Conservation (phyloP, 1,140 invertebrate genomes). For the Fopius arisanus region DNA sequence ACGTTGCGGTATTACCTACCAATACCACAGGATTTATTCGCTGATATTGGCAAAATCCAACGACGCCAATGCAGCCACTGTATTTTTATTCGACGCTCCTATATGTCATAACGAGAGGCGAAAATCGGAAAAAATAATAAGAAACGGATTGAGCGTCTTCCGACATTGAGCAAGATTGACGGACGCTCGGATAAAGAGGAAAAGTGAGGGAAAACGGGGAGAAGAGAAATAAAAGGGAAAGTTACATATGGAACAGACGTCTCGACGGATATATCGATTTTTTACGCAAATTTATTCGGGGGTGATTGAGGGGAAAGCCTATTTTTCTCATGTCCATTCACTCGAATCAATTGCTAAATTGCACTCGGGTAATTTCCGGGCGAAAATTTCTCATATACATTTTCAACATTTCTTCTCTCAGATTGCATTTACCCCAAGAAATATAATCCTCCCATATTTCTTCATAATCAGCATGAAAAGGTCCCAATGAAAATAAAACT, state of each 20-base stretch:
- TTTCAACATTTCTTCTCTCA: no score
- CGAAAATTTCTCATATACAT: no score
- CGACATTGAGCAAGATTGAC: constrained; percentile 12
- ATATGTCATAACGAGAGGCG: constrained; percentile 27
- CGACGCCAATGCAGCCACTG: constrained; percentile 32
- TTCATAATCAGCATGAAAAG: no score
- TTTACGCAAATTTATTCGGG: not conserved
- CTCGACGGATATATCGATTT: not conserved
- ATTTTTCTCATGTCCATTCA: no score
- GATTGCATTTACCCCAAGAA: no score
- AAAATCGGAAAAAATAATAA: constrained; percentile 9
- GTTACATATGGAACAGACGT: not conserved
- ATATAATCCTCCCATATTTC: no score
- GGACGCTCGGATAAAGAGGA: not conserved
- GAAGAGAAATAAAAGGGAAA: constrained; percentile 6
- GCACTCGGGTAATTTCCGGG: no score
- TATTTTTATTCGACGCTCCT: constrained; percentile 41
- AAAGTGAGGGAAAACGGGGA: not conserved
- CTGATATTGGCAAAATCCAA: constrained; percentile 39
- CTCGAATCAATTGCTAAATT: no score
- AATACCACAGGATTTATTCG: constrained; percentile 51
- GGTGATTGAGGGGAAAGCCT: not conserved
- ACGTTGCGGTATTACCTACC: constrained; percentile 44
- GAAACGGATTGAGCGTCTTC: constrained; percentile 4
- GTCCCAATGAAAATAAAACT: no score